A percentile compares a stretch with the other conserved stretches of the same genome.
Evolutionary conservation across 2,113 vertebrate species (phyloP).

Genomic region (Bos taurus): ARS-UCD2.0 NC_037348.1:7167501-7168000

Average conservation of each 20-base stretch:
- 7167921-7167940: background rate
- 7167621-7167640: background rate
- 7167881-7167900: background rate
- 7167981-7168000: background rate
- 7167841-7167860: background rate
- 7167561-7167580: background rate
- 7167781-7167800: background rate
- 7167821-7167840: background rate
- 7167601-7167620: background rate
- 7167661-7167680: background rate
- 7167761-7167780: background rate
- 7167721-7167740: background rate
- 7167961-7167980: background rate
- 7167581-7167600: background rate
- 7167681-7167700: fast-evolving
- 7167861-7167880: background rate
- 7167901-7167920: fast-evolving
- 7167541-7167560: background rate
- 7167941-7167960: background rate
- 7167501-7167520: background rate
- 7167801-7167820: background rate
- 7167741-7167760: background rate
- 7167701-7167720: background rate
- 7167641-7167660: background rate
- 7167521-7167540: background rate